Base-by-base conservation (phyloP, 2,797 vertebrate species). In the Mus caroli region DNA sequence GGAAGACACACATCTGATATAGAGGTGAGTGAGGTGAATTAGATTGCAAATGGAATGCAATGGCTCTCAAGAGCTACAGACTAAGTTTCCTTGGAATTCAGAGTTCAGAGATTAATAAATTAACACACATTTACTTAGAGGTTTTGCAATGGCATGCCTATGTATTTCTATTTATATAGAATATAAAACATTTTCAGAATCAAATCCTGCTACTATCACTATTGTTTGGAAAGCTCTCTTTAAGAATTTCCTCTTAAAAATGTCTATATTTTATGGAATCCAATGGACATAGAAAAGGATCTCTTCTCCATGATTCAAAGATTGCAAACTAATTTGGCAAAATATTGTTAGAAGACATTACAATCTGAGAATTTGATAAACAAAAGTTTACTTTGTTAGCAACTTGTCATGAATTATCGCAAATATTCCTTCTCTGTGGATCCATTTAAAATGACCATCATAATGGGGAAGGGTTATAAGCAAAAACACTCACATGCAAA, bases 111-210 rank as follows among this genome's bases (percentile, higher is more conserved):
- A 64, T 64, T 43, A 94, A 50, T 40, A 54, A 79, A 92, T 54
- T 84, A 54, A 89, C 77, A 31, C n/a, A 3, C 1, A 50, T 43
- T 69, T 56, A 82, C 40, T 46, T 84, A 78, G 31, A 4, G 5
- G 43, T 52, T 71, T 54, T 85, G 0, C 71, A 83, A 64, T 40
- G 26, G 34, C 9, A 69, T 76, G 2, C 22, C 17, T 60, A 31
- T 26, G 9, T 34, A 83, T 40, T 83, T 78, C 4, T 43, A 3
- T 89, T 76, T 17, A 79, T 6, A 50, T 91, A 31, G 8, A 88
- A 75, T 69, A 54, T 75, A 24, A 89, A 31, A 78, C 64, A 17
- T 46, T 95, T 91, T 85, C 40, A 88, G 83, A 89, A 3, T 19
- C 2, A 34, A 67, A 8, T 2, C 43, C 40, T 75, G 14, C 8